Evolutionary conservation across 2,888 invertebrate genomes (phyloP).

Genomic region (Parnassius apollo): DNA sequence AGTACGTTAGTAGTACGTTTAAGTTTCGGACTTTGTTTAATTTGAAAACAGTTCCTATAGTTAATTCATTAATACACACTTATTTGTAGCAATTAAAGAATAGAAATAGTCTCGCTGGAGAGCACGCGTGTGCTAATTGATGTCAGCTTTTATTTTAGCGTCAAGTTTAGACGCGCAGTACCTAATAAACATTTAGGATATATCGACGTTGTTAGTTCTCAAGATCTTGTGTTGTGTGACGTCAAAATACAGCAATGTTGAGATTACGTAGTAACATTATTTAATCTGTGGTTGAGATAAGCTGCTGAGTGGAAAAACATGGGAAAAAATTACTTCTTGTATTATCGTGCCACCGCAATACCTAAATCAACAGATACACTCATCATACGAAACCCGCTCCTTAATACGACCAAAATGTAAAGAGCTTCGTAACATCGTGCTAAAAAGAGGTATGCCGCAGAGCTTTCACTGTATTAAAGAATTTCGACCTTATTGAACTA

Average conservation of each 20-base stretch:
- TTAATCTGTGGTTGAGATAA: background rate
- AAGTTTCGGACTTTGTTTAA: too few relatives aligned
- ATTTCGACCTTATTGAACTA: constrained; percentile 47
- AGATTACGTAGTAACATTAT: background rate
- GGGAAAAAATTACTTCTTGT: too few relatives aligned
- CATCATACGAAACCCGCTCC: constrained; percentile 65
- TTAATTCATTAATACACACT: constrained; percentile 16
- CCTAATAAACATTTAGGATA: constrained; percentile 37
- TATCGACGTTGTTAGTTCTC: constrained; percentile 26
- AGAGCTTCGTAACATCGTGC: constrained; percentile 56
- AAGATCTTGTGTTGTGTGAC: background rate
- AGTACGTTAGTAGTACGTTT: too few relatives aligned
- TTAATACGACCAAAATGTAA: constrained; percentile 68
- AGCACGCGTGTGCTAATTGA: constrained; percentile 53
- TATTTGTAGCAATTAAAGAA: constrained; percentile 21
- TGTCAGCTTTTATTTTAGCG: constrained; percentile 59
- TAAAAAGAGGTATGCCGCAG: constrained; percentile 58
- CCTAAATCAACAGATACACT: constrained; percentile 61
- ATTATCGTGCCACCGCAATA: constrained; percentile 51
- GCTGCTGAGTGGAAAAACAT: background rate
- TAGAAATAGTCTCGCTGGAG: constrained; percentile 32
- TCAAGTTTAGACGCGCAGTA: constrained; percentile 38
- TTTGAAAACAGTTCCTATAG: background rate
- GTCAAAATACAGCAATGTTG: background rate
- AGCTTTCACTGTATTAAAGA: constrained; percentile 32